Base-by-base conservation (phyloP, 2,797 vertebrate genomes). In the Falco rusticolus region DNA sequence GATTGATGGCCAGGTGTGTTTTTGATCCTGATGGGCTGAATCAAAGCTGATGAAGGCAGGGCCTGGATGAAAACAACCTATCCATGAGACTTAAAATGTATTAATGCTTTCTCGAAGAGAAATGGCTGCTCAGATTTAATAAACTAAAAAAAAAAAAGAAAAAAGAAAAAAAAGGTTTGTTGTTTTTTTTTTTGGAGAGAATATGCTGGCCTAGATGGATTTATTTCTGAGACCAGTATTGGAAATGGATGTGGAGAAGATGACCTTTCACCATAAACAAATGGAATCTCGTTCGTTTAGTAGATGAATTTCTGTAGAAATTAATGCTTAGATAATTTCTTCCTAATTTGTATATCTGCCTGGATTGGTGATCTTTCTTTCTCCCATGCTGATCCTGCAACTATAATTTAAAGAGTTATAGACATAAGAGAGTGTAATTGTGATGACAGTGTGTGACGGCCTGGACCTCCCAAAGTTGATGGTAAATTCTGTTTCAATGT, bases 41-140 rank as follows among this genome's bases (percentile, higher is more conserved):
- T 74, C 56, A 86, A 69, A 94, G 31, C n/a, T 12, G 25, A 18
- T 3, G 3, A 74, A 84, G 57, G 10, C 47, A 51, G 24, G 10
- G 8, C 10, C 34, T 72, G 54, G 28, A 59, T 56, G 15, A 79
- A 84, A 78, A 74, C 26, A 47, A 57, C 4, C 14, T 81, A 10
- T 39, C 47, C 4, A 11, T 25, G 41, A 84, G 6, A 41, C 20
- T 0, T 4, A 66, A 88, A 74, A 53, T n/a, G 0, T 53, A 8
- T 64, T 28, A 64, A 57, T 93, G 33, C 9, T 82, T 81, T 82
- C 21, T 6, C 43, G 41, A 61, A 90, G n/a, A 56, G 6, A 13
- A 76, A 13, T 61, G 50, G 22, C 29, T 92, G 6, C 47, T 84
- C 13, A 41, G 31, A 25, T 82, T 6, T 61, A 57, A 87, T 31